phyloP scores from a whole-genome alignment of 2,888 invertebrate genomes.

The Synanthedon andrenaeformis region DNA sequence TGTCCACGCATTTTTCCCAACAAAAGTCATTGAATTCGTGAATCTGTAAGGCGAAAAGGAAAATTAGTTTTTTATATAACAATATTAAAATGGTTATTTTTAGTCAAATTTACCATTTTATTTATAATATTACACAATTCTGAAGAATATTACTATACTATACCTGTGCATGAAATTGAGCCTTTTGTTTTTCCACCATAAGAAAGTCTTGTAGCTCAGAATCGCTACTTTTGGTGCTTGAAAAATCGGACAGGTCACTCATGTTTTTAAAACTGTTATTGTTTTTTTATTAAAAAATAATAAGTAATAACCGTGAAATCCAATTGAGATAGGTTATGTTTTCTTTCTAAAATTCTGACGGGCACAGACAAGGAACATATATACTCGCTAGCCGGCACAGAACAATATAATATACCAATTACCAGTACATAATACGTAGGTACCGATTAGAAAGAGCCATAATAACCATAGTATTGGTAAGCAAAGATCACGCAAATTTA shows the following conservation, averaged over 20 bases:
- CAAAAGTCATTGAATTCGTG: constrained; percentile 94
- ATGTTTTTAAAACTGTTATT: constrained; percentile 15
- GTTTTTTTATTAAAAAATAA: not conserved
- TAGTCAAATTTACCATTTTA: not conserved
- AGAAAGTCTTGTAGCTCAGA: constrained; percentile 87
- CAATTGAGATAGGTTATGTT: constrained; percentile 14
- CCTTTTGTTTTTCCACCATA: constrained; percentile 87
- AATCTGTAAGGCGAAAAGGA: constrained; percentile 72
- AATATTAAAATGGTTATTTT: not conserved
- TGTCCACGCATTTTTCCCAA: constrained; percentile 96
- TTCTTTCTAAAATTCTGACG: too few relatives aligned
- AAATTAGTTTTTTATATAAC: not conserved
- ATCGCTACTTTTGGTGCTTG: constrained; percentile 65
- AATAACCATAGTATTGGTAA: too few relatives aligned
- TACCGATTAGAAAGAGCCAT: too few relatives aligned
- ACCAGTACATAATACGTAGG: too few relatives aligned
- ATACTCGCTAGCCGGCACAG: too few relatives aligned
- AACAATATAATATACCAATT: too few relatives aligned
- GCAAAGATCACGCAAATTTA: too few relatives aligned
- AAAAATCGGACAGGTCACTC: constrained; percentile 51
- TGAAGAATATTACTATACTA: not conserved
- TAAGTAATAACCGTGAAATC: not conserved
- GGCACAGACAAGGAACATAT: too few relatives aligned
- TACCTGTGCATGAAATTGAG: constrained; percentile 92
- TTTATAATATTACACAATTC: not conserved